Conservation (phyloP, 1,140 invertebrate species). For the Cydia amplana region DNA sequence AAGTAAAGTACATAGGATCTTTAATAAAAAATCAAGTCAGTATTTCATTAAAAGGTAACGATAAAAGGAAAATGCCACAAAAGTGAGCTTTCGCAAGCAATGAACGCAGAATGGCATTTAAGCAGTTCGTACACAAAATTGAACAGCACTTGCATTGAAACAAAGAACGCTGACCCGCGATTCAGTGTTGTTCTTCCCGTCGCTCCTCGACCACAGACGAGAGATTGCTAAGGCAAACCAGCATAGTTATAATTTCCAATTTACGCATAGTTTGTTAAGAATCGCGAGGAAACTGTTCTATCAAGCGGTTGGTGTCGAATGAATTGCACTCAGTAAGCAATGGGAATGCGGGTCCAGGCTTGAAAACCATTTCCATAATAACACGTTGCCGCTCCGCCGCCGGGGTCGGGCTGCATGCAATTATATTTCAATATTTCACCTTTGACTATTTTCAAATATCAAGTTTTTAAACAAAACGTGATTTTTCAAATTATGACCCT, state of each 20-base stretch:
- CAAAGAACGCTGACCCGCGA: conserved; percentile 48
- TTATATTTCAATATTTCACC: conserved; percentile 49
- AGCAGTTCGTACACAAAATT: conserved; percentile 40
- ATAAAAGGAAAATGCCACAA: conserved; percentile 40
- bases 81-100: conserved; percentile 34
- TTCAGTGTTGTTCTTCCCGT: not conserved
- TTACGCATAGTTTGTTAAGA: not conserved
- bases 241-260: not conserved
- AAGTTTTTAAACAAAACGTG: conserved; percentile 8
- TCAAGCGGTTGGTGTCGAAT: not conserved
- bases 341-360: conserved; percentile 35
- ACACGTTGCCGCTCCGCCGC: conserved; percentile 41
- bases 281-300: not conserved
- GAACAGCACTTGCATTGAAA: conserved; percentile 44
- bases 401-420: conserved; percentile 44
- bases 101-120: conserved; percentile 36
- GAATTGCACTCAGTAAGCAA: not conserved
- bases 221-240: not conserved
- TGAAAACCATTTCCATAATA: conserved; percentile 58
- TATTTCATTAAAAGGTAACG: conserved; percentile 19
- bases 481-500: not conserved
- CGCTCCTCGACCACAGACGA: not conserved
- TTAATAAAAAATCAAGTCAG: not conserved
- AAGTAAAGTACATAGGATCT: no score
- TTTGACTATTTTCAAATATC: conserved; percentile 24